Evolutionary conservation across 2,888 invertebrate genomes (phyloP), one percentile per base, ranked within the genome.

Genomic region (Pterobdella sp.): DNA sequence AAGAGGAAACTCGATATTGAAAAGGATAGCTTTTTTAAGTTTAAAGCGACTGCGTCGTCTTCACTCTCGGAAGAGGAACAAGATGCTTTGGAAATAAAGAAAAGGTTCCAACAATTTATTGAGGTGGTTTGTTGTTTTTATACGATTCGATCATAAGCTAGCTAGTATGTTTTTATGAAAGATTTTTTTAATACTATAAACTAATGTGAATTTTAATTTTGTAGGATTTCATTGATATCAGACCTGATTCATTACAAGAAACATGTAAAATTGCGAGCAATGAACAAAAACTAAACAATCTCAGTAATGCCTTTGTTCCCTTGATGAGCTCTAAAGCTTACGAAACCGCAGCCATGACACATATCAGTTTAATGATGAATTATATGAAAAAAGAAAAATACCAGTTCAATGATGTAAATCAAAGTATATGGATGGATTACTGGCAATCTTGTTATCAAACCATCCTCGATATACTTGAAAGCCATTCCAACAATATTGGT

Each of bases 1-100:
- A 91, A 91, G 72, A 89, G 89, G 77, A 84, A 93, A 65, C 85
- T 79, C 75, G 80, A 80, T 74, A 83, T 79, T 77, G 81, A 81
- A 74, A 77, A 56, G 60, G 60, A 56, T 4, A 56, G 60, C 60
- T 56, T 56, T n/a, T 56, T 56, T 26, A 56, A 22, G 60, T 56
- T 56, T n/a, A 56, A 56, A 26, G 60, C 60, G 14, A 14, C 60
- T n/a, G 18, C 77, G 3, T 81, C 83, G 74, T 82, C 83, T 0
- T 81, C 81, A 72, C 78, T 82, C 34, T 80, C 81, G 14, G 84
- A 84, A 52, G 84, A 83, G 18, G 82, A 84, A 75, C 78, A 76
- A 49, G 80, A 81, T 36, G 81, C 82, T 73, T 75, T 77, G 42
- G 83, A 84, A 31, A 81, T 85, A 70, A 75, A 77, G 42, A 74